phyloP scores from a whole-genome alignment of 2,797 vertebrate genomes.

The Chaunax sp. region DNA sequence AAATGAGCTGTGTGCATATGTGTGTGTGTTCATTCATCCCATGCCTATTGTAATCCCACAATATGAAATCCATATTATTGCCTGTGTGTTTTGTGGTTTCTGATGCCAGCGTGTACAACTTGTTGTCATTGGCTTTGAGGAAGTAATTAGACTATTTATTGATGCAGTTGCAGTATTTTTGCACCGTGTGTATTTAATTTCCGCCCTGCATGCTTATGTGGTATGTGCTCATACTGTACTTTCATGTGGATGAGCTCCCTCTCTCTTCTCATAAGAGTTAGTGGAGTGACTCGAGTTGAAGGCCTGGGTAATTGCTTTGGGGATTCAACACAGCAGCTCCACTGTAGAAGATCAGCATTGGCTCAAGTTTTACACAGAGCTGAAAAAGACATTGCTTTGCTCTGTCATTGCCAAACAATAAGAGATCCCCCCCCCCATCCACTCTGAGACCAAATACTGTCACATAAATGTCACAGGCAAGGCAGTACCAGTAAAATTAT shows the following conservation, averaged over 20 bases:
- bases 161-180: constrained; percentile 20
- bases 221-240: constrained; percentile 15
- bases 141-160: constrained; percentile 50
- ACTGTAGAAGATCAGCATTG: constrained; percentile 28
- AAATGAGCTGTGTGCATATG: constrained; percentile 46
- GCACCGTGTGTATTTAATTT: neutral
- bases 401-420: constrained; percentile 22
- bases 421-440: neutral
- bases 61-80: constrained; percentile 61
- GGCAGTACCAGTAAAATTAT: neutral
- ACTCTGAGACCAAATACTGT: constrained; percentile 1
- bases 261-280: constrained; percentile 15
- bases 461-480: no score
- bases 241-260: constrained; percentile 14
- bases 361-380: neutral
- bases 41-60: constrained; percentile 40
- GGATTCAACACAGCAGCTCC: constrained; percentile 38
- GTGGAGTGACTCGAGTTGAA: constrained; percentile 9
- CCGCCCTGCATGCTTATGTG: neutral
- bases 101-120: neutral
- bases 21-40: constrained; percentile 35
- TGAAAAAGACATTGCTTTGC: constrained; percentile 17
- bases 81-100: constrained; percentile 57
- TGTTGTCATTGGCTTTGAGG: constrained; percentile 29
- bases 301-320: constrained; percentile 42